Base-by-base conservation (phyloP, 2,113 vertebrate genomes). In the Etheostoma spectabile region DNA sequence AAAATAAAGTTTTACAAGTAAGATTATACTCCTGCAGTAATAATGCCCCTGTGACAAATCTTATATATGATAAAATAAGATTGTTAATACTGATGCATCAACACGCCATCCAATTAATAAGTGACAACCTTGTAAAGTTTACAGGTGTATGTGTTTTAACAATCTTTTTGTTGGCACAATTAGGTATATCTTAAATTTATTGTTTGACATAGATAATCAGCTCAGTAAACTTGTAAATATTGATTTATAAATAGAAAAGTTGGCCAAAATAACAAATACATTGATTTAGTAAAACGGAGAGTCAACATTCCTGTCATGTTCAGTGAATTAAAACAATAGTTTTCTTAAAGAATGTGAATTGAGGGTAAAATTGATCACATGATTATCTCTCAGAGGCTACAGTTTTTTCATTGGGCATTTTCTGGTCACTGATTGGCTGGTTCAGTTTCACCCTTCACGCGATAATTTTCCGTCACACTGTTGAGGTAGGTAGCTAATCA, bases 401-500 rank as follows among this genome's bases (percentile, higher is more conserved):
- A 33, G 22, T 21, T 14, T 45, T 27, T 18, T 16, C 18, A 13
- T 35, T 13, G 30, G 27, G 24, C 16, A 45, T 67, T 21, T 71
- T 13, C 56, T 75, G 55, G 1, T 46, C 78, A 1, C 76, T 91
- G 91, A 92, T 91, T 94, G 93, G 89, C 76, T 84, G 87, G 1
- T 16, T 53, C 33, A 1, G 4, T 13, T 72, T 71, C 55, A 48
- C 70, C 11, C 62, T 49, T 84, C 87, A 86, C 86, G 89, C 68
- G 83, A 90, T 76, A 81, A 65, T 81, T 74, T 21, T 77, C 68
- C 8, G 56, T 73, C 61, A 59, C 79, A 1, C 51, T 2, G 35
- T 45, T 3, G 42, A 49, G 4, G n/a, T 8, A 67, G 24, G 15
- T 30, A 61, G 60, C 33, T 76, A 92, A 93, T 92, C 84, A 89